Evolutionary conservation across 1,140 invertebrate species (phyloP), one percentile per base, ranked within the genome.

Genomic region (Probaryconus sp.): DNA sequence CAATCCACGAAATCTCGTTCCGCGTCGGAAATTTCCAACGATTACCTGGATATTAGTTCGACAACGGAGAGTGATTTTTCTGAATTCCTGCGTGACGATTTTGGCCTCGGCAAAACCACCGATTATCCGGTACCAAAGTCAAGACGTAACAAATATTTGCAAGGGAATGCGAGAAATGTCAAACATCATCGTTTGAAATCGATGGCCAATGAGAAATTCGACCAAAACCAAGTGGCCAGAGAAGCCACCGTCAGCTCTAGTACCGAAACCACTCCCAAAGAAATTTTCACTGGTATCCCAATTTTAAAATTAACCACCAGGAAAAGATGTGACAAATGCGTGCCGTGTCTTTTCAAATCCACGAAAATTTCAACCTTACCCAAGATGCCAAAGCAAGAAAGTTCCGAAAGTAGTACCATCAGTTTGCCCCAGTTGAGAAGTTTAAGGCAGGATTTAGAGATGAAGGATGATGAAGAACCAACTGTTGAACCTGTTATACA

Each of bases 281-380:
- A n/a, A n/a, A n/a, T n/a, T 16, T 78, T 75, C 1, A 42, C 3
- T 7, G 16, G 14, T 35, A 18, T 60, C 11, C 30, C 80, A 31
- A 47, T 53, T 45, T 20, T 75, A 14, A 31, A 55, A 10, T 60
- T 75, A 50, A 14, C 69, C 0, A 43, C 38, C 0, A 78, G 85
- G 63, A 79, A 51, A 26, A 80, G 79, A 5, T 18, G 55, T 1
- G 85, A 88, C 24, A 85, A 71, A 28, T 81, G 80, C 30, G 14
- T 75, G 16, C 38, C 71, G 26, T 82, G 81, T 43, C 48, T 81
- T 9, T 50, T 64, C 10, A 80, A 77, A 17, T 40, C 73, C 10
- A 56, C 5, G 20, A 61, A 68, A 45, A 30, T 53, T 5, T 30
- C 16, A 10, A 17, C 24, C 31, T 24, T 31, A n/a, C n/a, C 13